Evolutionary conservation across 2,888 invertebrate species (phyloP), one percentile per base, ranked within the genome.

Genomic region (Seira ritae): DNA sequence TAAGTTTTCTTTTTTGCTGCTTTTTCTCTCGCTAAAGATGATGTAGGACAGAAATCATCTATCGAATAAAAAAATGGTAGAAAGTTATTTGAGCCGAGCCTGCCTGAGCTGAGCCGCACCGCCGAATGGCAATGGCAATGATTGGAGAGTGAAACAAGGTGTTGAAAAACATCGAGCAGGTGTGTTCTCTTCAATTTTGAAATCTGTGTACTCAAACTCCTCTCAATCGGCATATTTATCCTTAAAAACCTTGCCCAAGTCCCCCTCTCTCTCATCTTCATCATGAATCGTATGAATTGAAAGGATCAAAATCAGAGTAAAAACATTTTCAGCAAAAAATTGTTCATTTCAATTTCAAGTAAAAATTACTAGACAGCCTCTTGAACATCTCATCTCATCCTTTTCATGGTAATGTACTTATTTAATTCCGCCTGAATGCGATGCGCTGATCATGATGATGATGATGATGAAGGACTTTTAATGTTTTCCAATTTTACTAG

Each of bases 151-250:
- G 71, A 70, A 75, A n/a, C 24, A 31, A 68, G 60, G 82, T 82
- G 73, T 46, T 82, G 73, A 77, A 77, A n/a, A 82, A 73, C 65
- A 76, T 74, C 65, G 72, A 77, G 65, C 82, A 82, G 82, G 82
- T 82, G 77, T 76, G 67, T 77, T 76, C n/a, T 4, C n/a, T 4
- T 31, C 8, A 3, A 12, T 50, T 50, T n/a, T 15, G 15, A 50
- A 50, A n/a, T 1, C n/a, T n/a, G n/a, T n/a, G n/a, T n/a, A n/a
- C n/a, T n/a, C n/a, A n/a, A n/a, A n/a, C n/a, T n/a, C n/a, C n/a
- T n/a, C 12, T 12, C 50, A 46, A 8, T 46, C 12, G 12, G 12
- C 66, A 66, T 8, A 4, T 15, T 66, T 19, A 60, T 10, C 17
- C 15, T 66, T 66, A 20, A 2, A 66, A 23, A 23, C 17, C 24